Base-by-base conservation (phyloP, 2,113 vertebrate genomes). In the Scomber japonicus region DNA sequence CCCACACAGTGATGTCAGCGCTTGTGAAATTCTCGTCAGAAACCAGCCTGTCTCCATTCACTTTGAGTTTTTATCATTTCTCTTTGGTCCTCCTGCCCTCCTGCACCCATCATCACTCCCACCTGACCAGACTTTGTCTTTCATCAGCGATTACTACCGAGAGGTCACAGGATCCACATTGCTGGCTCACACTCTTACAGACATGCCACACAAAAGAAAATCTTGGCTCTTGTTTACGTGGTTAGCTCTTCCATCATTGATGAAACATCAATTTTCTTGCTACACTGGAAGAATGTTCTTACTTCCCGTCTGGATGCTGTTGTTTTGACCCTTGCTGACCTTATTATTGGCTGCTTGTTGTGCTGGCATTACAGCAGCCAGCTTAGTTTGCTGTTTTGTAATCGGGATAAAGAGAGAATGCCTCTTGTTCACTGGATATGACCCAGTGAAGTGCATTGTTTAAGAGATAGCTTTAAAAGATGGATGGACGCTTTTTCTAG, bases 1-100 rank as follows among this genome's bases (percentile, higher is more conserved):
- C 87, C 89, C 93, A 91, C 86, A 62, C 53, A 0, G 46, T 92
- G 92, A 92, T 74, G 90, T 90, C 91, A 91, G 44, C 0, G 31
- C 77, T 49, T 83, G 89, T 80, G 90, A 90, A 93, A 90, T 77
- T 60, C 15, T 44, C 35, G 56, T 66, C 72, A 61, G 63, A 62
- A 59, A 51, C 48, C 78, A 86, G 81, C 48, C 27, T 85, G 71
- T 77, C 5, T 79, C 31, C 13, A 8, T 7, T 78, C 49, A 30
- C 82, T 68, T 76, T 55, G 8, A 57, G 10, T 83, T 35, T 53
- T 63, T 55, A 21, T 82, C 17, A n/a, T 45, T 55, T 53, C 24
- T 59, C 45, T 35, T 45, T 49, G 19, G 13, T 59, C 71, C 16
- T 68, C 40, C 65, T 49, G 31, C 60, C 61, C 9, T 46, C 45